Conservation (phyloP, 1,140 invertebrate species). For the Drosophila carrolli region DNA sequence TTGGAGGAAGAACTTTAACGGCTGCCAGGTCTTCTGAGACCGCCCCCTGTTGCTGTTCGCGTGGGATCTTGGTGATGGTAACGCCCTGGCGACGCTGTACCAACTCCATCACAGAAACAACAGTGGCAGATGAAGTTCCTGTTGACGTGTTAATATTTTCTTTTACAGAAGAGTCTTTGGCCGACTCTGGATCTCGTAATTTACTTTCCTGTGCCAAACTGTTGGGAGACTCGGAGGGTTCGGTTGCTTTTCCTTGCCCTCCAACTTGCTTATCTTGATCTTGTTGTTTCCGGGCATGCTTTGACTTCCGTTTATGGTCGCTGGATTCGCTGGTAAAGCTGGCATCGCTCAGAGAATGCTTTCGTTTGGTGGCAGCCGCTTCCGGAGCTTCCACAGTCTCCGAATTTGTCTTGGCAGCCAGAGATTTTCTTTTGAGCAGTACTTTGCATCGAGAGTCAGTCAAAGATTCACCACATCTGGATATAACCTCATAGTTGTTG, state of each 20-base stretch:
- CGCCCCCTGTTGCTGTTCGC: conserved; percentile 48
- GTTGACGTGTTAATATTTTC: background rate
- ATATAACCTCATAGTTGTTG: conserved; percentile 74
- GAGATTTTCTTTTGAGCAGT: conserved; percentile 74
- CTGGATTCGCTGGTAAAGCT: conserved; percentile 57
- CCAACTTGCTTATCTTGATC: background rate
- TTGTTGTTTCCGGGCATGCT: conserved; percentile 49
- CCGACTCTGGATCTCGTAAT: background rate
- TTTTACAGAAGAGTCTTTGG: background rate
- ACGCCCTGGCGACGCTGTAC: conserved; percentile 71
- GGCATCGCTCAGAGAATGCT: conserved; percentile 65
- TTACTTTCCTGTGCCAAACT: background rate
- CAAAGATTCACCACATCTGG: conserved; percentile 49
- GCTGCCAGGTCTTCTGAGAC: background rate
- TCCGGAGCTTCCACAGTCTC: background rate
- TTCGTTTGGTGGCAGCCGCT: conserved; percentile 36
- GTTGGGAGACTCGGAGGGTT: background rate
- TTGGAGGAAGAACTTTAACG: background rate
- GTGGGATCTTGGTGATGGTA: conserved; percentile 77
- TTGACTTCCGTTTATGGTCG: conserved; percentile 46
- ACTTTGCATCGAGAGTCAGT: conserved; percentile 72
- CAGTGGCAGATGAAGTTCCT: conserved; percentile 5
- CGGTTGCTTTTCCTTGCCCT: background rate
- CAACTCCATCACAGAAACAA: conserved; percentile 70
- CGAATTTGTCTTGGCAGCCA: conserved; percentile 38